Evolutionary conservation across 2,113 vertebrate species (phyloP), one percentile per base, ranked within the genome.

Genomic region (Gulo gulo): DNA sequence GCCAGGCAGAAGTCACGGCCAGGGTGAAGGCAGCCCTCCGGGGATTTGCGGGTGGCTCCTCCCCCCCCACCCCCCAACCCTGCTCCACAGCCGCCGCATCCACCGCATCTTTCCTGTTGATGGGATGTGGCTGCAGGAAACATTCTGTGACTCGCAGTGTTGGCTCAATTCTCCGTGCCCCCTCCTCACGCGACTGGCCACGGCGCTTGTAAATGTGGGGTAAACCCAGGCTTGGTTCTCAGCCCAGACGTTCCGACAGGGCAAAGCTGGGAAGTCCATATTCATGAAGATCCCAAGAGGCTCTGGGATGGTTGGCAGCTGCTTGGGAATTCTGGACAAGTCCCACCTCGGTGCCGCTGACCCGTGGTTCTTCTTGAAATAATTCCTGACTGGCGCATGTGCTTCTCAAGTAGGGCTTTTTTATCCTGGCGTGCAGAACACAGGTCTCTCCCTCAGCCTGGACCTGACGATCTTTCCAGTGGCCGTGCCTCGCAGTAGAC

Each of bases 301-400:
- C 57, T 87, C 13, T 20, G 20, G n/a, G 23, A 4, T 13, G 55
- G 80, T 1, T 18, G 34, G 45, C 3, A 23, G 96, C 16, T 13
- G 69, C 86, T 20, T n/a, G 87, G 73, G 50, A 50, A 67, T 18
- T 21, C 57, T 10, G 50, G 23, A 55, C 21, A 9, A 6, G 50
- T 52, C 0, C 10, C 42, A n/a, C 31, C 18, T 23, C 5, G 9
- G 47, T 13, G n/a, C 42, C 39, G 50, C 4, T 31, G 74, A 9
- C 16, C 2, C 2, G 0, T 4, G 12, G 18, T 5, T 13, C 20
- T 10, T 13, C 20, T 61, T 86, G n/a, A 21, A 39, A 29, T 50
- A 29, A 45, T 57, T 39, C 55, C 92, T 55, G 47, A 2, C 34
- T 11, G 31, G 15, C 45, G 42, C 65, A 14, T 16, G 65, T 18